Evolutionary conservation across 1,140 invertebrate genomes (phyloP).

Genomic region (Scaptomyza pallida): DNA sequence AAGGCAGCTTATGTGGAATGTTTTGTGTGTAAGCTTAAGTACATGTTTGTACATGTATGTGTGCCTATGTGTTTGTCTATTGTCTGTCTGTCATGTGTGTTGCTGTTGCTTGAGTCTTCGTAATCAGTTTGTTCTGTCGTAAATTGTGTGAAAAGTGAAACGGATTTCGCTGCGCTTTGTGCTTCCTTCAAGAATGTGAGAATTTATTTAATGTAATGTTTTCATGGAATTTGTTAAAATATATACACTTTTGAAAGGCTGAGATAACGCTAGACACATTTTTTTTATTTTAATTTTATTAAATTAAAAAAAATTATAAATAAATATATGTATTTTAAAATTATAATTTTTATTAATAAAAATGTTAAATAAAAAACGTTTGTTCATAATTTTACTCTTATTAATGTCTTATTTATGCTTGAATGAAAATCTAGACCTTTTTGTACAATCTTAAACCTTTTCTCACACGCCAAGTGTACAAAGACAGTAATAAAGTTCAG

Average conservation of each 20-base stretch:
- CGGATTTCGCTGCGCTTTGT: constrained; percentile 44
- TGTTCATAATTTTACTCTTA: no score
- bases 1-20: constrained; percentile 4
- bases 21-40: constrained; percentile 2
- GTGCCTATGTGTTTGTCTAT: constrained; percentile 25
- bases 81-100: constrained; percentile 47
- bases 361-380: no score
- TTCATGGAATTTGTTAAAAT: not conserved
- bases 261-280: no score
- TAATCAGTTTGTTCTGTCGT: constrained; percentile 43
- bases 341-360: no score
- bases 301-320: no score
- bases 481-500: no score
- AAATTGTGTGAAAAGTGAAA: constrained; percentile 61
- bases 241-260: not conserved
- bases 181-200: not conserved
- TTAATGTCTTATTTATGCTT: no score
- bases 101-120: constrained; percentile 10
- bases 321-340: no score
- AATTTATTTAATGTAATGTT: not conserved
- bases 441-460: no score
- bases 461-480: no score
- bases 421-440: no score
- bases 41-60: constrained; percentile 7
- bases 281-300: no score